These are phyloP conservation scores for Ceratoteleas bidentatus DNA, from an alignment of 1,140 invertebrate genomes.

Conservation along the genomic window DNA sequence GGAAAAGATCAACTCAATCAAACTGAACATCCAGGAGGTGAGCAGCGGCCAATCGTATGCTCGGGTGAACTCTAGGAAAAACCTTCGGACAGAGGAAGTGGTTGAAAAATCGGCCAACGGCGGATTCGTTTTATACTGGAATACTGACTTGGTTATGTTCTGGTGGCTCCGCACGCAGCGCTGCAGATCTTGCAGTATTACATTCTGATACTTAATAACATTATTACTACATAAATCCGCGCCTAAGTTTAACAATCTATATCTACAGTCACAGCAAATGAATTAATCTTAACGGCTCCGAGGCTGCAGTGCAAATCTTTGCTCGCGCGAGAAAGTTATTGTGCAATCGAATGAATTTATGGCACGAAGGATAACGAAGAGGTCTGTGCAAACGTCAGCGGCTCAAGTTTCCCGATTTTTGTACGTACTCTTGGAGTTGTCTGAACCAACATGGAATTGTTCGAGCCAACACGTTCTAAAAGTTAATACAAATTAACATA, in stretches of 20 bases:
- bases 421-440: too few relatives aligned
- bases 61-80: slow-evolving; percentile 26
- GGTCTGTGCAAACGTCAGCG: too few relatives aligned
- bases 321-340: too few relatives aligned
- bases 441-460: too few relatives aligned
- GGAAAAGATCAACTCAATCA: slow-evolving; percentile 43
- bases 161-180: slow-evolving; percentile 23
- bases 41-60: slow-evolving; percentile 35
- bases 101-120: slow-evolving; percentile 9
- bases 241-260: slow-evolving; percentile 38
- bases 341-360: too few relatives aligned
- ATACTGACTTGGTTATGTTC: slow-evolving; percentile 38
- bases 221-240: slow-evolving; percentile 5
- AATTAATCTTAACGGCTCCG: background rate
- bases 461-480: too few relatives aligned
- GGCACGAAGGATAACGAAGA: too few relatives aligned
- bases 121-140: background rate
- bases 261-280: slow-evolving; percentile 21
- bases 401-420: too few relatives aligned
- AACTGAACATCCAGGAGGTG: slow-evolving; percentile 36
- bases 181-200: slow-evolving; percentile 28
- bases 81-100: slow-evolving; percentile 18
- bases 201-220: slow-evolving; percentile 24
- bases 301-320: too few relatives aligned
- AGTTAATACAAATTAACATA: too few relatives aligned